Base-by-base conservation (phyloP, 1,140 invertebrate species). In the Neodiprion virginianus region DNA sequence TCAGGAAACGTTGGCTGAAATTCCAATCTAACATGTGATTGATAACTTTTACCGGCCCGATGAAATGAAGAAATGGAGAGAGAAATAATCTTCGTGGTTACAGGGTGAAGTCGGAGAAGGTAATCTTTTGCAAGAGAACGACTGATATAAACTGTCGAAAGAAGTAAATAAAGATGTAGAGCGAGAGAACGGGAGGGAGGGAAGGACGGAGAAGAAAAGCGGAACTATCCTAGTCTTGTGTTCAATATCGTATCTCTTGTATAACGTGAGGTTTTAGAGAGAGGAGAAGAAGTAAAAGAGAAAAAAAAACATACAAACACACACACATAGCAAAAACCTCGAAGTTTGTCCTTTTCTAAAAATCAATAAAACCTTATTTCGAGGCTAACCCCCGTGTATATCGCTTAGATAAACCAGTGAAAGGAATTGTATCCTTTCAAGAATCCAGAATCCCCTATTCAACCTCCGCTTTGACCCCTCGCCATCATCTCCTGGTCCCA, bases 371-470 rank as follows among this genome's bases (percentile, higher is more conserved):
- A 69, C 67, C 21, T 21, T 69, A 69, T 69, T 69, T 69, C 67
- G 67, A 69, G 67, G 40, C 67, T 69, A 69, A 69, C 67, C 67
- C 67, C 67, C 23, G 67, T 21, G 21, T 69, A 69, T 69, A 69
- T 69, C 67, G 67, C 67, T 69, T 69, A 69, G 67, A 69, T 69
- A 69, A 69, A 69, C 67, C 67, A 69, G 67, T 69, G 67, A 69
- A 69, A 69, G 67, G 67, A 69, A 69, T 47, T 21, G 21, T 47
- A 69, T 69, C 67, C 67, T 69, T 69, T 69, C 67, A 69, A 47
- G 67, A 69, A 69, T 69, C 67, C 67, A 69, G 21, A 21, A 69
- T 21, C 67, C 53, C 40, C 67, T 69, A 69, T 69, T 47, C 67
- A 23, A 23, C 67, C 67, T 69, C 67, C 67, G 8, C 53, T 69